A percentile compares a stretch with the other conserved stretches of the same genome.
These are phyloP conservation scores for Zeuzera pyrina DNA, from an alignment of 2,888 invertebrate genomes.

Conservation along the genomic window DNA sequence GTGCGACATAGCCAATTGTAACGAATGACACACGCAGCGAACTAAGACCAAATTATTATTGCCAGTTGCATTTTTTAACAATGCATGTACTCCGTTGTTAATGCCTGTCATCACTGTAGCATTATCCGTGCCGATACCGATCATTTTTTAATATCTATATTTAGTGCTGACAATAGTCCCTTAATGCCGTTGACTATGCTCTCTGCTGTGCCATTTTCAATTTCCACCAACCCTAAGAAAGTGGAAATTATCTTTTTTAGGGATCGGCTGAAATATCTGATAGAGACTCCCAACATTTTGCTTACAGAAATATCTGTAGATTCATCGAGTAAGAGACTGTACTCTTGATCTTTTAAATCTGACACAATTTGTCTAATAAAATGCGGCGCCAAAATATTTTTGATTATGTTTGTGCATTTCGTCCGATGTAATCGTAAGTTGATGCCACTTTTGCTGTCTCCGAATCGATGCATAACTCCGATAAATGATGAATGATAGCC, in stretches of 20 bases:
- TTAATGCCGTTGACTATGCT: neutral
- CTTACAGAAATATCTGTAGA: constrained; percentile 1
- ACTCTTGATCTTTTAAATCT: neutral
- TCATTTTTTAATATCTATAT: constrained; percentile 2
- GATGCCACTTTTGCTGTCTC: constrained; percentile 6
- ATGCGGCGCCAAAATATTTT: constrained; percentile 2
- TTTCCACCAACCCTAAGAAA: constrained; percentile 1
- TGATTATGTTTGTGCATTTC: constrained; percentile 16
- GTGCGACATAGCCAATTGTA: constrained; percentile 21
- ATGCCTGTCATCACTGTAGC: constrained; percentile 22
- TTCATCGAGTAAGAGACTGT: constrained; percentile 1
- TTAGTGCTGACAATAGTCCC: constrained; percentile 7
- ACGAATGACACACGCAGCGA: constrained; percentile 14
- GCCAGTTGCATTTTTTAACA: constrained; percentile 13
- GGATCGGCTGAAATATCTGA: neutral
- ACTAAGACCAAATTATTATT: constrained; percentile 7
- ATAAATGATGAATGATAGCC: too few species aligned
- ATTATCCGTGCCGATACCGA: constrained; percentile 22
- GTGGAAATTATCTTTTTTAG: neutral
- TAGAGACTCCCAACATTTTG: neutral
- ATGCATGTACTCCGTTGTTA: constrained; percentile 18
- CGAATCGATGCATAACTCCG: too few species aligned
- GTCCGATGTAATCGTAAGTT: constrained; percentile 12
- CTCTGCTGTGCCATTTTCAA: neutral
- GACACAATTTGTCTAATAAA: constrained; percentile 3